A percentile compares a stretch with the other conserved stretches of the same genome.
phyloP scores from a whole-genome alignment of 92 coral and sea anemone species.

The Diadumene lineata region DNA sequence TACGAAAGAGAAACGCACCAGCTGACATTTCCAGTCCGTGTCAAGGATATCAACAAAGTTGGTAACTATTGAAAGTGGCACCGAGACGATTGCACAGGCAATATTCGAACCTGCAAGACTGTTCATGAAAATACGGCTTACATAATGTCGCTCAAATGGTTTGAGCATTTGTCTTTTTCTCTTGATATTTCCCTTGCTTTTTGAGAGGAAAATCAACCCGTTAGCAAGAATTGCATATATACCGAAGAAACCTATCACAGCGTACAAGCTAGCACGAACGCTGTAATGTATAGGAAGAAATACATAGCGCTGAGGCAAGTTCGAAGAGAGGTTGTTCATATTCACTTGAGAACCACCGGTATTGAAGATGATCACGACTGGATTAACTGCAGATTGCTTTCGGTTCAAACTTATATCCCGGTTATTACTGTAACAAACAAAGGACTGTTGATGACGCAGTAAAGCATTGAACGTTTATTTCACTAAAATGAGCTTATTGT shows the following conservation, averaged over 20 bases:
- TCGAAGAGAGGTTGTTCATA: neutral
- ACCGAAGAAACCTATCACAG: neutral
- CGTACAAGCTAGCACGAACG: neutral
- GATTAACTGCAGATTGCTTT: too few species aligned
- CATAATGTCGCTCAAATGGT: neutral
- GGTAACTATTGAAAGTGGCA: neutral
- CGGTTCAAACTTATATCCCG: too few species aligned
- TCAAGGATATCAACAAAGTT: neutral
- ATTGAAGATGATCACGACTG: too few species aligned
- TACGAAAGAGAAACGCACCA: neutral
- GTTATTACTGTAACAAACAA: too few species aligned
- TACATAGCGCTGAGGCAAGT: neutral
- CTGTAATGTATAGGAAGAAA: neutral
- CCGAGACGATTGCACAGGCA: neutral
- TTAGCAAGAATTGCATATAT: neutral
- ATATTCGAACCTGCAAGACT: neutral
- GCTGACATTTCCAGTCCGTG: neutral
- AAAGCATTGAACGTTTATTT: too few species aligned
- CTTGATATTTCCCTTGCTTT: neutral
- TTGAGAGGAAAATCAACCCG: neutral
- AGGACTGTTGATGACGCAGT: too few species aligned
- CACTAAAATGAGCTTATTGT: too few species aligned
- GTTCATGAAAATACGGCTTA: neutral
- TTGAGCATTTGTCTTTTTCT: neutral
- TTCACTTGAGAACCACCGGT: neutral